Evolutionary conservation across 2,113 vertebrate species (phyloP).

Genomic region (Catharus fuscescens): DNA sequence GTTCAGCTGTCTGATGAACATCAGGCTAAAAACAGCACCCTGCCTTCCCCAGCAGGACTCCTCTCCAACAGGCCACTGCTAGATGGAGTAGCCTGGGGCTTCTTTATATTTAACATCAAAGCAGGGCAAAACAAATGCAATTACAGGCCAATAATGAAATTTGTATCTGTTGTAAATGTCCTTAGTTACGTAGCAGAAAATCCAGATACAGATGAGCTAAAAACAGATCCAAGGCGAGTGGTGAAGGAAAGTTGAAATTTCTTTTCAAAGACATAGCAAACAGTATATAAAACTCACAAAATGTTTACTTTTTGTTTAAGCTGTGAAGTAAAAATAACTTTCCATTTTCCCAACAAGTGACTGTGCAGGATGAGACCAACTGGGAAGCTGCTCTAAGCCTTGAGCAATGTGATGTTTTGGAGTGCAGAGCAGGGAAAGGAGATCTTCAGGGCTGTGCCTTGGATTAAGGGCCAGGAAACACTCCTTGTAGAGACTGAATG

Average conservation of each 20-base stretch:
- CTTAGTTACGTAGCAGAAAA: background rate
- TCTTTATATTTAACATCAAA: conserved; percentile 61
- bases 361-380: background rate
- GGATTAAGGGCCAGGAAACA: background rate
- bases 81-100: conserved; percentile 15
- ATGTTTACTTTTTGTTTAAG: conserved; percentile 23
- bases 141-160: conserved; percentile 30
- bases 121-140: conserved; percentile 43
- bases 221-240: background rate
- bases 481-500: background rate
- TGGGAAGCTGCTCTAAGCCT: background rate
- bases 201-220: conserved; percentile 20
- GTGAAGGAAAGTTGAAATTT: background rate
- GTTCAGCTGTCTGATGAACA: background rate
- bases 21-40: background rate
- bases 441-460: background rate
- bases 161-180: conserved; percentile 31
- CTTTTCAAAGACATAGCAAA: background rate
- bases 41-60: background rate
- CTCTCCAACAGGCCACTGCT: background rate
- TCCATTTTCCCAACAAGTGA: background rate
- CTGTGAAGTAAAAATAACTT: conserved; percentile 7
- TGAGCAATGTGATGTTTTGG: accelerated
- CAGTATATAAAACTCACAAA: background rate
- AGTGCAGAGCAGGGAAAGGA: background rate